A percentile compares a stretch with the other conserved stretches of the same genome.
Conservation (phyloP, 1,140 invertebrate species). For the Apis florea region DNA sequence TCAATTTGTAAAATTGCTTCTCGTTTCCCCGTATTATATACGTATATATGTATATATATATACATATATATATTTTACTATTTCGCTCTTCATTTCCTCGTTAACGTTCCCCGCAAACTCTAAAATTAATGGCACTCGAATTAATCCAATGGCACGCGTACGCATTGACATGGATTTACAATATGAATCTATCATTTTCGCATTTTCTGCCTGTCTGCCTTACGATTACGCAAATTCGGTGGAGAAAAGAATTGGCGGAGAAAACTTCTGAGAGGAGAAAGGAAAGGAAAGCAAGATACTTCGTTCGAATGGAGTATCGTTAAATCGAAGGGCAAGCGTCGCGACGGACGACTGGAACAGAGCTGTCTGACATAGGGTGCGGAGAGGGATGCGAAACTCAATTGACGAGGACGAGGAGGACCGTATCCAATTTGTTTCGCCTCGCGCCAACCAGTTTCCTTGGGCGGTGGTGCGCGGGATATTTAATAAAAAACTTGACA, state of each 20-base stretch:
- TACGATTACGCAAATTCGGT: background rate
- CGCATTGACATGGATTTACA: no score
- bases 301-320: background rate
- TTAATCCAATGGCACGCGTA: no score
- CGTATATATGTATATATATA: no score
- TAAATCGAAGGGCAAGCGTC: conserved; percentile 24
- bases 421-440: conserved; percentile 47
- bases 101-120: no score
- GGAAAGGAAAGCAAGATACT: background rate
- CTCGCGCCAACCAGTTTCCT: conserved; percentile 33
- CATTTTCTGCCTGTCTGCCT: no score
- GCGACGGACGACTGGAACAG: background rate
- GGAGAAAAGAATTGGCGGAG: background rate
- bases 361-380: background rate
- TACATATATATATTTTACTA: no score
- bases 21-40: no score
- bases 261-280: background rate
- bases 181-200: no score
- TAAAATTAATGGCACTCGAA: no score
- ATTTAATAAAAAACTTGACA: conserved; percentile 67
- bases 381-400: conserved; percentile 31
- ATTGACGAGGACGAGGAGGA: conserved; percentile 7
- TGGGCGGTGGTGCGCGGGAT: conserved; percentile 40
- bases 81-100: no score
- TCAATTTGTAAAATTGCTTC: background rate